A percentile compares a stretch with the other conserved stretches of the same genome.
Conservation (phyloP, 2,797 vertebrate genomes). For the Prunella strophiata region DNA sequence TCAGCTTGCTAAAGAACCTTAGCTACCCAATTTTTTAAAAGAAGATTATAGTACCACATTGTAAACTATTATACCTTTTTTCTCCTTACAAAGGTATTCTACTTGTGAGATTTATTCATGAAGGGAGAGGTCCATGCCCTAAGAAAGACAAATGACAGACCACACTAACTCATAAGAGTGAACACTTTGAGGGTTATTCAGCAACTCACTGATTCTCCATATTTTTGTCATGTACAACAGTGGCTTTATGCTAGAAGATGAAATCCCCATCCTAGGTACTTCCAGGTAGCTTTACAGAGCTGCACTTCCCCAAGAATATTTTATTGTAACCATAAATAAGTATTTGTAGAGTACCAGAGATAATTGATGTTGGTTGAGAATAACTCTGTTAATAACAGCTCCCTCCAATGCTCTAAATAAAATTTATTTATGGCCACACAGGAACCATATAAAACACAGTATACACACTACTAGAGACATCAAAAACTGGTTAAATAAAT, state of each 20-base stretch:
- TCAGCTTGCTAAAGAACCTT: background rate
- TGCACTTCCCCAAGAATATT: conserved; percentile 15
- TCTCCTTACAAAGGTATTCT: background rate
- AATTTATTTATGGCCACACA: conserved; percentile 52
- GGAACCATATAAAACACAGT: conserved; percentile 46
- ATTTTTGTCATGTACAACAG: background rate
- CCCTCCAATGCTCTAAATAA: conserved; percentile 44
- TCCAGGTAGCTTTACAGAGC: conserved; percentile 15
- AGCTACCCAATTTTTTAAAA: background rate
- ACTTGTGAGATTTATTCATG: background rate
- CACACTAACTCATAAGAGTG: background rate
- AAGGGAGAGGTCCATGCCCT: background rate
- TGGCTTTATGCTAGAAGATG: background rate
- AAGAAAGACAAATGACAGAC: background rate
- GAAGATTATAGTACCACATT: background rate
- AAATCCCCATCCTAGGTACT: background rate
- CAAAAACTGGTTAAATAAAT: conserved; percentile 63
- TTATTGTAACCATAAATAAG: conserved; percentile 53
- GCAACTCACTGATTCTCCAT: background rate
- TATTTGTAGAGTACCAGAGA: conserved; percentile 29
- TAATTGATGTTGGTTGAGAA: conserved; percentile 53
- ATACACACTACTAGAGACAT: background rate
- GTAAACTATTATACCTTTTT: background rate
- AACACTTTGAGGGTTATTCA: background rate
- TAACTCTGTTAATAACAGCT: conserved; percentile 50